phyloP scores from a whole-genome alignment of 2,888 invertebrate species.

The Plutella xylostella region DNA sequence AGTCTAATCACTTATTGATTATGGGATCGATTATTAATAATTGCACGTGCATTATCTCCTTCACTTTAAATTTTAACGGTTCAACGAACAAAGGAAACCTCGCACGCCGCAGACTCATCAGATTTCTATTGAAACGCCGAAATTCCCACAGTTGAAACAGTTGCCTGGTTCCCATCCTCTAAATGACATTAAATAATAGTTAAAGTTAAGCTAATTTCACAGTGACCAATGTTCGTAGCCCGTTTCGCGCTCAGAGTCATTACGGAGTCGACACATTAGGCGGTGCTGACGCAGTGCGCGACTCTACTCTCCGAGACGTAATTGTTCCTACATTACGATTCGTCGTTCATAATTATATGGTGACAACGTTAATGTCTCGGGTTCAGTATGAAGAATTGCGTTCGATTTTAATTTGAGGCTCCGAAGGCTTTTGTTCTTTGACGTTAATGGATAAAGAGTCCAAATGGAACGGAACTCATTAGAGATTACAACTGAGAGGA shows the following conservation, averaged over 20 bases:
- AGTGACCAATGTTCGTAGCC: conserved; percentile 15
- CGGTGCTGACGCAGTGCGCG: conserved; percentile 32
- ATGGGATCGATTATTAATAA: conserved; percentile 5
- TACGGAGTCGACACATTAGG: conserved; percentile 45
- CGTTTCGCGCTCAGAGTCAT: conserved; percentile 43
- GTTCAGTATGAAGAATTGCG: conserved; percentile 19
- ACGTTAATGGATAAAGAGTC: background rate
- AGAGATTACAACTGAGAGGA: conserved; percentile 34
- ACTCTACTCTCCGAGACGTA: conserved; percentile 26
- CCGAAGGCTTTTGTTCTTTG: background rate
- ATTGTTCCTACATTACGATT: conserved; percentile 46
- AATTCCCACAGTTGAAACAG: conserved; percentile 48
- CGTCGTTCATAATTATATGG: conserved; percentile 37
- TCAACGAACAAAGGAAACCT: background rate
- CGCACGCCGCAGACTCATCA: background rate
- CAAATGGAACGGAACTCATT: conserved; percentile 8
- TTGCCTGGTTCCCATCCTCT: conserved; percentile 45
- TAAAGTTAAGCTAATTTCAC: conserved; percentile 53
- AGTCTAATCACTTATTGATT: conserved; percentile 56
- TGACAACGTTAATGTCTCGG: conserved; percentile 29
- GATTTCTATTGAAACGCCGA: conserved; percentile 31
- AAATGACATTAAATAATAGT: conserved; percentile 57
- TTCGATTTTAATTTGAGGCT: background rate
- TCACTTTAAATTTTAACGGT: background rate
- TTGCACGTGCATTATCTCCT: background rate